Evolutionary conservation across 2,113 vertebrate species (phyloP), one percentile per base, ranked within the genome.

Genomic region (Coryphaenoides rupestris): DNA sequence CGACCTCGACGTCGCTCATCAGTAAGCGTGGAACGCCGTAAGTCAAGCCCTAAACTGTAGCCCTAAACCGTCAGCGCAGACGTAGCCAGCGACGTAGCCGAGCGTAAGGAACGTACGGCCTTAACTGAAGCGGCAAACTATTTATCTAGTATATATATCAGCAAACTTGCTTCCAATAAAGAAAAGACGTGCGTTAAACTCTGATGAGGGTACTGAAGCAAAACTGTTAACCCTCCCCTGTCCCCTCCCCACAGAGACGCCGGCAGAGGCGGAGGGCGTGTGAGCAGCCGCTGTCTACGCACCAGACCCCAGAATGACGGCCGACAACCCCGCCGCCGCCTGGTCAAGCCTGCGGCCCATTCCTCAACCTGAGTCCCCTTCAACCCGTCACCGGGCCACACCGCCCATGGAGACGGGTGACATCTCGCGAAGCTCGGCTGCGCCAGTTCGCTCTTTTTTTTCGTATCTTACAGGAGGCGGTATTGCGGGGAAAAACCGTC

Each of bases 401-500:
- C 97, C 0, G n/a, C 97, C 97, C n/a, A 99, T 99, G 97, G 97
- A 99, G 87, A 99, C 96, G 0, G 76, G 96, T 99, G 97, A 99
- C 79, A 99, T 99, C 81, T 99, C 98, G 87, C 89, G 24, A 98
- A 99, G 62, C 94, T 99, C 0, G 97, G 97, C 0, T 99, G 19
- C 91, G 97, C 0, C 97, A 99, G 86, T 99, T 98, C 64, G 98
- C 97, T n/a, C n/a, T n/a, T n/a, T n/a, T n/a, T n/a, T n/a, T n/a
- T n/a, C n/a, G n/a, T n/a, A n/a, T n/a, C n/a, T n/a, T n/a, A n/a
- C 19, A 90, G 94, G 69, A 98, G 96, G 63, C 96, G 96, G 96
- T 98, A 72, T n/a, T 84, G 86, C 24, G 17, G 24, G n/a, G n/a
- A n/a, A n/a, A n/a, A n/a, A n/a, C n/a, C n/a, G n/a, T n/a, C n/a